Evolutionary conservation across 2,113 vertebrate genomes (phyloP).

Genomic region (Myiagra hebetior): DNA sequence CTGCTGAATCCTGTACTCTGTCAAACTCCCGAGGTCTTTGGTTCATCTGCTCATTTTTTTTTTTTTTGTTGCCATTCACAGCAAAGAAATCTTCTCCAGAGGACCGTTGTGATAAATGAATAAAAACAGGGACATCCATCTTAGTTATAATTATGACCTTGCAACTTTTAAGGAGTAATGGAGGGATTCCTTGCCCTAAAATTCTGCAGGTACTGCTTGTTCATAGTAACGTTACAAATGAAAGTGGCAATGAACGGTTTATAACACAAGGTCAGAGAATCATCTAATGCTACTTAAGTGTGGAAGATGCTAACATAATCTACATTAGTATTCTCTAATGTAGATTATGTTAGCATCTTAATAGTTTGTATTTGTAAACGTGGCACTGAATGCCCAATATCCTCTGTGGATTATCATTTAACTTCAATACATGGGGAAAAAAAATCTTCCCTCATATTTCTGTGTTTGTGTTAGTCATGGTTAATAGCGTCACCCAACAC

Average conservation of each 20-base stretch:
- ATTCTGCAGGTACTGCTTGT: not conserved
- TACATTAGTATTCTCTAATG: not conserved
- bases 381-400: not conserved
- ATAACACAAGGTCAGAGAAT: not conserved
- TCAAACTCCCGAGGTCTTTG: not conserved
- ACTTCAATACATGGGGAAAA: not conserved
- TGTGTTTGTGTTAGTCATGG: not conserved
- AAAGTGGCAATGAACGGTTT: not conserved
- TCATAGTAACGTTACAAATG: not conserved
- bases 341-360: not conserved
- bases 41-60: not conserved
- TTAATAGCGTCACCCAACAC: not conserved
- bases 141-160: slow-evolving; percentile 53
- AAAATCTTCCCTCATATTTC: not conserved
- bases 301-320: not conserved
- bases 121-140: not conserved
- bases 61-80: not conserved
- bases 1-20: not conserved
- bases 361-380: not conserved
- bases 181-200: not conserved
- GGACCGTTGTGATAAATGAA: slow-evolving; percentile 12
- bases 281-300: not conserved
- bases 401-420: not conserved
- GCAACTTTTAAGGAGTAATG: slow-evolving; percentile 1
- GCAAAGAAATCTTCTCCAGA: slow-evolving; percentile 2